phyloP scores from a whole-genome alignment of 2,888 invertebrate species.

The Athetis lepigone region DNA sequence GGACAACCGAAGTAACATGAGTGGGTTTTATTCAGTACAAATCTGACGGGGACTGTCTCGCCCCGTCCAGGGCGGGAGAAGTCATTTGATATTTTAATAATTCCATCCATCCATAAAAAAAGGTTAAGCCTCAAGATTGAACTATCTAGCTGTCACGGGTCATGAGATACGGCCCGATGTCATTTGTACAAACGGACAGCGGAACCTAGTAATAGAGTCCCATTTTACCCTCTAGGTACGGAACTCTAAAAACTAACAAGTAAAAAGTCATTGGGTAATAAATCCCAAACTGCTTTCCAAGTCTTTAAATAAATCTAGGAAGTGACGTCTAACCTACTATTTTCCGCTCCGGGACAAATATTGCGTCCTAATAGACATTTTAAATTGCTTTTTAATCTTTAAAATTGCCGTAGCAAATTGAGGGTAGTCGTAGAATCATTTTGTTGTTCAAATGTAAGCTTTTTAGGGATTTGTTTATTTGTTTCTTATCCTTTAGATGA shows the following conservation, averaged over 20 bases:
- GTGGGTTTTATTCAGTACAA: too few species aligned
- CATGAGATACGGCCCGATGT: too few species aligned
- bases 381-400: conserved; percentile 61
- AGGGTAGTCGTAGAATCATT: conserved; percentile 1
- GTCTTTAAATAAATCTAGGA: conserved; percentile 56
- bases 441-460: conserved; percentile 7
- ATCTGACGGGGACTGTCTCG: too few species aligned
- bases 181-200: too few species aligned
- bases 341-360: conserved; percentile 46
- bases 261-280: conserved; percentile 40
- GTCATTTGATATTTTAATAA: too few species aligned
- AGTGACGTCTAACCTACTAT: conserved; percentile 40
- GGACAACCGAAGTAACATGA: too few species aligned
- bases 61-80: too few species aligned
- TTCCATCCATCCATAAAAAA: too few species aligned
- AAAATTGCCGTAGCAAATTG: conserved; percentile 47
- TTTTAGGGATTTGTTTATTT: conserved; percentile 17
- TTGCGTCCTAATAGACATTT: conserved; percentile 38
- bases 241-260: conserved; percentile 36
- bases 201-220: too few species aligned
- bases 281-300: conserved; percentile 50
- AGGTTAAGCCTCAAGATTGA: too few species aligned
- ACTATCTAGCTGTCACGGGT: too few species aligned
- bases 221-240: too few species aligned
- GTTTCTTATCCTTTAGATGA: background rate